Base-by-base conservation (phyloP, 1,140 invertebrate species). In the Dolichoris vasculosae region DNA sequence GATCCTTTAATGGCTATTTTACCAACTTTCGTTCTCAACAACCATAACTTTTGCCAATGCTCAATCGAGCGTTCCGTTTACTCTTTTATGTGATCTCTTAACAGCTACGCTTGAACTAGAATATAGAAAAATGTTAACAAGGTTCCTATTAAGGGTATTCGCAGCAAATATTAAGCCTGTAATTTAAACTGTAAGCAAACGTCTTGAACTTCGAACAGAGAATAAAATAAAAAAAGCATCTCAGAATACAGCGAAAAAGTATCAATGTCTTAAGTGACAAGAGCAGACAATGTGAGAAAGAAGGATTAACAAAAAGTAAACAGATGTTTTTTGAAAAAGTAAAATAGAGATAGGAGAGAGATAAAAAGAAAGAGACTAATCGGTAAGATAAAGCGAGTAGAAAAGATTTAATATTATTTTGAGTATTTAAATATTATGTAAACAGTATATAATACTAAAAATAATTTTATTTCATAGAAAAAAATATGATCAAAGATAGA, bases 101-200 rank as follows among this genome's bases (percentile, higher is more conserved):
- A 17, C 48, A 51, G 48, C 48, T 15, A 8, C 86, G 81, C 71
- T 83, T 88, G 67, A 85, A 87, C 86, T 84, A 83, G 86, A 75
- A 82, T 51, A 8, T n/a, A 87, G 48, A 82, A 78, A 55, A 77
- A 77, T 55, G 48, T 32, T 32, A 55, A 77, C 35, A 32, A 85
- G 82, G 78, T 75, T 76, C 85, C 78, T 75, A 89, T 89, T 89
- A 83, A 86, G 87, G 90, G 91, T 91, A 88, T 79, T 26, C 32
- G 51, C 64, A 51, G 87, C 88, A 90, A 92, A 92, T 90, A 91
- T 90, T 91, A 90, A 89, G 90, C 55, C 83, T 40, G 32, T 82
- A 84, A 86, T 85, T 71, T 75, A 40, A 46, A 75, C 76, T 35
- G 35, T 17, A 59, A 30, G 48, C 75, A 55, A 75, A 78, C 84